Base-by-base conservation (phyloP, 2,113 vertebrate genomes). In the Melozone crissalis region DNA sequence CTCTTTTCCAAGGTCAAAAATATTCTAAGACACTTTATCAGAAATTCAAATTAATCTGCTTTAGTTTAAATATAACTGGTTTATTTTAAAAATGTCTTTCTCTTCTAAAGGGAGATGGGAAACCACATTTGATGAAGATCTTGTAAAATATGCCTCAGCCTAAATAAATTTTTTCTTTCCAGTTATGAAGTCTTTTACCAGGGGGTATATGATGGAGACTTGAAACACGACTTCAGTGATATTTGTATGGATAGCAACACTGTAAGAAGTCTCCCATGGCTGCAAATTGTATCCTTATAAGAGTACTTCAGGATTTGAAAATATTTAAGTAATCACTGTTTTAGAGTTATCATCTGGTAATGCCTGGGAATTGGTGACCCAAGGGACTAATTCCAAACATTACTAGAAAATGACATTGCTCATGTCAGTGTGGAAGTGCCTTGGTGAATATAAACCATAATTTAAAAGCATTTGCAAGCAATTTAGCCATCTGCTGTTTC, bases 321-420 rank as follows among this genome's bases (percentile, higher is more conserved):
- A 90, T 96, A 96, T 94, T 87, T 96, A 94, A 92, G 82, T 93
- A 97, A 91, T 96, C 84, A 90, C 47, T 66, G 81, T 96, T 97
- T 97, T 88, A 81, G 81, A 96, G 86, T 93, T 97, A 96, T 97
- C 94, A 89, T 96, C 89, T 96, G 89, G 94, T 95, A 90, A 95
- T 62, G 93, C 77, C 82, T 94, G 86, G 87, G 94, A 97, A 96
- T 92, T 96, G 91, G 80, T 93, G 92, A 97, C 95, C 76, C 91
- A 90, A 95, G 94, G 87, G 95, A 97, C 91, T 97, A 97, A 97
- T 97, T 96, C 95, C 94, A 97, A 97, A 95, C 91, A 95, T 97
- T 96, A 93, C 93, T 92, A 46, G 83, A 94, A 96, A 97, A 97
- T 96, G 93, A 96, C 94, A 97, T 97, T 97, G 95, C 89, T 96